Percentiles rank a stretch among this genome's conserved stretches.
Evolutionary conservation across 2,888 invertebrate genomes (phyloP).

Genomic region (Epirrita christyi): DNA sequence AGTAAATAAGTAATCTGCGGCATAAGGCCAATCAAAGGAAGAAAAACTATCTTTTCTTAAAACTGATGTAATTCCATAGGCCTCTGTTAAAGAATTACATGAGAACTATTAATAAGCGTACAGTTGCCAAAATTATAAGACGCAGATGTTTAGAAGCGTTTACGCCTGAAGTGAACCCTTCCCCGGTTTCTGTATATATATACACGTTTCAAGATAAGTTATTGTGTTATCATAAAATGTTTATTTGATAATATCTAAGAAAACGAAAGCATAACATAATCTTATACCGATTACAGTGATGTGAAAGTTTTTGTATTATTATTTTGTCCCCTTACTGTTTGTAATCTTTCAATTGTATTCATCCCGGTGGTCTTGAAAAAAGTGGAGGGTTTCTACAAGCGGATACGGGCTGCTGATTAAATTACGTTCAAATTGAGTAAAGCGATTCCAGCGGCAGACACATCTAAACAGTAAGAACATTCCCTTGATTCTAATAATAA

Average conservation of each 20-base stretch:
- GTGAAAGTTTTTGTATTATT: neutral
- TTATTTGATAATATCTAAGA: too few species aligned
- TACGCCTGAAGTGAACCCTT: neutral
- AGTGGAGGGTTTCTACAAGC: slow-evolving; percentile 52
- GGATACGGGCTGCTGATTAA: slow-evolving; percentile 76
- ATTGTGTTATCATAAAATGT: too few species aligned
- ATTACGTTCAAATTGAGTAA: slow-evolving; percentile 60
- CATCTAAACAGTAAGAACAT: slow-evolving; percentile 29
- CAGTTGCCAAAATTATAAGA: neutral
- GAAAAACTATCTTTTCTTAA: slow-evolving; percentile 1
- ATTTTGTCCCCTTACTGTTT: slow-evolving; percentile 10
- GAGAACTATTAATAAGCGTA: slow-evolving; percentile 1
- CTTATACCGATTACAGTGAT: neutral
- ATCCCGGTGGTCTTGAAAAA: slow-evolving; percentile 49
- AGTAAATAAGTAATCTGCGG: neutral
- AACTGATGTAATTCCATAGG: slow-evolving; percentile 1
- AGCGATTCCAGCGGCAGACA: slow-evolving; percentile 29
- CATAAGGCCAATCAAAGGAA: neutral
- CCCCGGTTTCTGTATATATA: too few species aligned
- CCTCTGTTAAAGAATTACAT: neutral
- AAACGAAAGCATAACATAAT: too few species aligned
- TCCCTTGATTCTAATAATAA: slow-evolving; percentile 35
- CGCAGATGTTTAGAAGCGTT: neutral
- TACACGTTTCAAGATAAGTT: too few species aligned
- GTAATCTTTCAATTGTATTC: slow-evolving; percentile 28